phyloP scores from a whole-genome alignment of 2,113 vertebrate genomes.

The Eublepharis macularius region DNA sequence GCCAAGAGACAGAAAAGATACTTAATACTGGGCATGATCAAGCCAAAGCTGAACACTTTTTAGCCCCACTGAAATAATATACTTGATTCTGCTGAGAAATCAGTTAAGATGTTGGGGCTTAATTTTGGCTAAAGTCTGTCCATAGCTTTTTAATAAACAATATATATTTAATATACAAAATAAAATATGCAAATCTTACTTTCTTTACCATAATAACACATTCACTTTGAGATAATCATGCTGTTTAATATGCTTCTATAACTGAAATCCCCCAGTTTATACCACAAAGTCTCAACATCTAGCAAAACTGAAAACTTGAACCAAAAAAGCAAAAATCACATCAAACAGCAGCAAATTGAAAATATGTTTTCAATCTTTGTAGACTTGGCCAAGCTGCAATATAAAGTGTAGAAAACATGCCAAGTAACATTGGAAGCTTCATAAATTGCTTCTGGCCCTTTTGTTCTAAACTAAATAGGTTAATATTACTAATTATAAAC shows the following conservation, averaged over 20 bases:
- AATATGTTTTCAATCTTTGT: neutral
- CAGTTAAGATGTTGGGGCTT: no score
- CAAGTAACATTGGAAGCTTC: no score
- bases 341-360: neutral
- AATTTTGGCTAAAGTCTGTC: neutral
- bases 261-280: neutral
- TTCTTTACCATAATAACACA: neutral
- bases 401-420: neutral
- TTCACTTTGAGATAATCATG: neutral
- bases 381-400: neutral
- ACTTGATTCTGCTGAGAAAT: no score
- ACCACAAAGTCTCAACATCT: neutral
- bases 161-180: neutral
- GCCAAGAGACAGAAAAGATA: neutral
- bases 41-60: neutral
- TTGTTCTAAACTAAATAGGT: neutral
- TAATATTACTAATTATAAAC: neutral
- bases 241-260: neutral
- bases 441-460: neutral
- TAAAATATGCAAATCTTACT: no score
- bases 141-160: no score
- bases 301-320: neutral
- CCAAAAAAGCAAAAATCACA: neutral
- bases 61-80: neutral
- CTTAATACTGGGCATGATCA: neutral